Evolutionary conservation across 1,140 invertebrate genomes (phyloP), one percentile per base, ranked within the genome.

Genomic region (Drosophila persimilis): DNA sequence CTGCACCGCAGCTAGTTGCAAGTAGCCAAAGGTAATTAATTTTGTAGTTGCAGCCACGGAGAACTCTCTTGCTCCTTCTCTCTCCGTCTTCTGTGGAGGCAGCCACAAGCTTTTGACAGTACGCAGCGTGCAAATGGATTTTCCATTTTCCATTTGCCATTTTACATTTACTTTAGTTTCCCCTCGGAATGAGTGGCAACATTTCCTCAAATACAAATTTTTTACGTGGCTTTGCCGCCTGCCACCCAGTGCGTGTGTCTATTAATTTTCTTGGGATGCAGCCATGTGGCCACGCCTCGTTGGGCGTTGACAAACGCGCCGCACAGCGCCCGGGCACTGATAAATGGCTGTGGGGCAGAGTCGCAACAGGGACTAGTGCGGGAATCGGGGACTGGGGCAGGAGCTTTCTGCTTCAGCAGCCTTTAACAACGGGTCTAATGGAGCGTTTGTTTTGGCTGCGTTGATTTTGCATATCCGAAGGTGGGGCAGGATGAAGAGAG

Each of bases 21-120:
- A 89, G 83, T 88, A 88, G 83, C 83, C 84, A 79, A 89, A 88
- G 83, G 84, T 88, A 88, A 88, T 88, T 88, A 88, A 88, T 88
- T 88, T 89, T 89, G 78, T 77, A 89, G 84, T 73, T 84, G 67
- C 44, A 89, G 4, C 35, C 35, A 4, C 35, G 48, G 60, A 7
- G 53, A 77, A 70, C 73, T 77, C 61, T 47, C 54, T 69, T 53
- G 63, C 63, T 48, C 31, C 47, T 55, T 29, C 44, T 26, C 24
- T 4, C 20, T 13, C 41, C 20, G 31, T 53, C 24, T 31, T 48
- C 71, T 64, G 71, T 48, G 66, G 58, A 61, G 46, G 58, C 26
- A 47, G 20, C 60, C 54, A 39, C 64, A 62, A 70, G 73, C 74
- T 80, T 88, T 88, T 86, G 81, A 86, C 74, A 88, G 71, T 54